Percentiles rank a stretch among this genome's conserved stretches.
These are phyloP conservation scores for Hyppa rectilinea DNA, from an alignment of 2,888 invertebrate species.

Conservation along the genomic window DNA sequence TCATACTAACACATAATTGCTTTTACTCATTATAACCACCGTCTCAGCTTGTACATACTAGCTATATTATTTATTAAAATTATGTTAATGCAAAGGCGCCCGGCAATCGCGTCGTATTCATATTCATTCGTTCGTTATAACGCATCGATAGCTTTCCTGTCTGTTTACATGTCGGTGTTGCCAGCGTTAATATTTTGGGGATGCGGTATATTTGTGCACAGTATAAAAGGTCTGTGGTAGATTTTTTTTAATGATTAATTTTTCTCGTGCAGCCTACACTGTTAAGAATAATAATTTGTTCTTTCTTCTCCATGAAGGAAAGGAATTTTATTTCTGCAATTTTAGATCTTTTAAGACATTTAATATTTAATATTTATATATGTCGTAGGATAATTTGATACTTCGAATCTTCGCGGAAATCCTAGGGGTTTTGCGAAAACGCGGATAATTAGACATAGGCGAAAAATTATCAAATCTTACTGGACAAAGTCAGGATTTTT, in stretches of 20 bases:
- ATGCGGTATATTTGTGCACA: constrained; percentile 51
- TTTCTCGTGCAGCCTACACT: too few species aligned
- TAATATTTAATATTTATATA: too few species aligned
- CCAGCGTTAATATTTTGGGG: constrained; percentile 4
- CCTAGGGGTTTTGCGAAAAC: too few species aligned
- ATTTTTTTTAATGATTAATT: too few species aligned
- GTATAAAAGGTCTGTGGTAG: constrained; percentile 43
- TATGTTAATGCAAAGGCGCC: constrained; percentile 82
- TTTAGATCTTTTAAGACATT: too few species aligned
- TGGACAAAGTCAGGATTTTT: too few species aligned
- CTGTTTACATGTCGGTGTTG: constrained; percentile 49
- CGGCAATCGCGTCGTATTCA: constrained; percentile 84
- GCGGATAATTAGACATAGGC: too few species aligned
- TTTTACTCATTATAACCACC: background rate
- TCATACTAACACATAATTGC: background rate
- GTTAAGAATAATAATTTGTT: background rate
- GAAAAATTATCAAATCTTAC: too few species aligned
- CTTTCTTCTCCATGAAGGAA: background rate
- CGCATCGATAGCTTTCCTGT: constrained; percentile 82
- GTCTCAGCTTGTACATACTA: constrained; percentile 7
- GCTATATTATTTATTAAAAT: constrained; percentile 69
- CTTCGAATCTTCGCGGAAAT: too few species aligned
- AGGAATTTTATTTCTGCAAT: too few species aligned
- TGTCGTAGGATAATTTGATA: too few species aligned
- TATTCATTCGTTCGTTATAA: constrained; percentile 89